A percentile compares a stretch with the other conserved stretches of the same genome.
phyloP scores from a whole-genome alignment of 2,113 vertebrate genomes.

The Oncorhynchus nerka region DNA sequence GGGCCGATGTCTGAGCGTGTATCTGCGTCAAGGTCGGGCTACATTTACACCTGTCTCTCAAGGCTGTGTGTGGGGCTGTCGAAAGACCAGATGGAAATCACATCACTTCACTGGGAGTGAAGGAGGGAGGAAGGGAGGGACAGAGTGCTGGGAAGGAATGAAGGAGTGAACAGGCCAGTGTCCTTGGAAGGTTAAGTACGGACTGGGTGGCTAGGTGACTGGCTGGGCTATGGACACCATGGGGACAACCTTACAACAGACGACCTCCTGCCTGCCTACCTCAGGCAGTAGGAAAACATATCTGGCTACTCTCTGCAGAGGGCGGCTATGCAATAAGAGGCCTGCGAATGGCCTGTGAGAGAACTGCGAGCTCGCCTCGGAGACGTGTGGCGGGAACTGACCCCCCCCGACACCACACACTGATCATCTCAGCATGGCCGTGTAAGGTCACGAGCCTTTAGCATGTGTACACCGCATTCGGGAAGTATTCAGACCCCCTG shows the following conservation, averaged over 20 bases:
- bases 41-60: conserved; percentile 79
- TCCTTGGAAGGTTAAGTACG: conserved; percentile 47
- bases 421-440: no score
- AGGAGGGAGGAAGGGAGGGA: not conserved
- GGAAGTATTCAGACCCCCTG: no score
- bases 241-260: not conserved
- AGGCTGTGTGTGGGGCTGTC: conserved; percentile 64
- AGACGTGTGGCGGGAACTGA: no score
- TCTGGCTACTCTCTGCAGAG: no score
- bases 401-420: no score
- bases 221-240: not conserved
- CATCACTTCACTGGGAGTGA: conserved; percentile 24
- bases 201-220: not conserved
- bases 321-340: no score
- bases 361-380: no score
- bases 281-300: conserved; percentile 45
- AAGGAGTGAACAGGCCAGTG: not conserved
- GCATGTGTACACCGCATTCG: no score
- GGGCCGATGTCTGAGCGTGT: conserved; percentile 23
- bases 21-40: conserved; percentile 70
- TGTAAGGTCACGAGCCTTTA: no score
- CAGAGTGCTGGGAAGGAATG: not conserved
- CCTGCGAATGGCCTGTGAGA: no score
- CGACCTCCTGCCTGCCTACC: not conserved
- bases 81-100: conserved; percentile 66